Evolutionary conservation across 2,113 vertebrate species (phyloP).

Genomic region (Illadopsis cleaveri): DNA sequence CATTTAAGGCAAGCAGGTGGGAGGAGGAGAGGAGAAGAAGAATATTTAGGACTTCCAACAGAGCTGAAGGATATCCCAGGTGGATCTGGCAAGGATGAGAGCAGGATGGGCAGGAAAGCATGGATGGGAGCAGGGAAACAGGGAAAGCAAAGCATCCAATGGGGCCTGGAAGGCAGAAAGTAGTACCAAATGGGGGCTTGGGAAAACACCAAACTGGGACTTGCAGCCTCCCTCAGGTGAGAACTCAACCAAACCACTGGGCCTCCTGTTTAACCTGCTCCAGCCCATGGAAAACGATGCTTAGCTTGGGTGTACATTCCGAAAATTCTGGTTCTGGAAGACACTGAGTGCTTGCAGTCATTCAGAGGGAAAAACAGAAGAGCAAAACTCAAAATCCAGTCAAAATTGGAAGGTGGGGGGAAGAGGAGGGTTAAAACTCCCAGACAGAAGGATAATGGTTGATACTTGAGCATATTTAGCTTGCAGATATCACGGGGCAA

Average conservation of each 20-base stretch:
- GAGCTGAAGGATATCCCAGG: not conserved
- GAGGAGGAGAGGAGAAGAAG: not conserved
- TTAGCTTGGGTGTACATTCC: not conserved
- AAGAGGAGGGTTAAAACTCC: not conserved
- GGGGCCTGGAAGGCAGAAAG: not conserved
- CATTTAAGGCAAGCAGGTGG: not conserved
- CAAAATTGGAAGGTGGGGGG: not conserved
- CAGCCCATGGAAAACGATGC: accelerated
- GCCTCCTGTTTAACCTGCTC: not conserved
- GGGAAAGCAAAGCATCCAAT: not conserved
- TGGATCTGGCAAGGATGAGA: not conserved
- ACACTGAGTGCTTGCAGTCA: not conserved
- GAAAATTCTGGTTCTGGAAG: not conserved
- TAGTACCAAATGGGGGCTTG: not conserved
- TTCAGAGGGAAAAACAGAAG: not conserved
- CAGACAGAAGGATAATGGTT: not conserved
- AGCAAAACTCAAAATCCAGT: not conserved
- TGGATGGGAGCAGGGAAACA: not conserved
- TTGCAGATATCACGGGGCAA: not conserved
- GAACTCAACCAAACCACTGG: not conserved
- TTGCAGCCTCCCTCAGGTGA: not conserved
- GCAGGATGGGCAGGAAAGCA: not conserved
- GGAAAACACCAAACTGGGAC: not conserved
- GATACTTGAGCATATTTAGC: not conserved
- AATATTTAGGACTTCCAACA: not conserved